phyloP scores from a whole-genome alignment of 2,113 vertebrate species.

The Ovibos moschatus region DNA sequence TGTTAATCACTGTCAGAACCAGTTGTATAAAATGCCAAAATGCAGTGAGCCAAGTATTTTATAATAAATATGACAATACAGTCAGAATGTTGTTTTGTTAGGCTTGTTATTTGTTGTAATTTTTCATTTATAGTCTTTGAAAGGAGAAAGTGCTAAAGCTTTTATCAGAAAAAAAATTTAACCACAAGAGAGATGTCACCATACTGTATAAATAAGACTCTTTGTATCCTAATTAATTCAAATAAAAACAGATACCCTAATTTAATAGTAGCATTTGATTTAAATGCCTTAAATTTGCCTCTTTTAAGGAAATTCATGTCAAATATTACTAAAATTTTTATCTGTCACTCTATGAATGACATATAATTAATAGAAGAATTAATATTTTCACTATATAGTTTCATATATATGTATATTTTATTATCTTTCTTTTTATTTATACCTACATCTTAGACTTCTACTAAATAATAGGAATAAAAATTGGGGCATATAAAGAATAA shows the following conservation, averaged over 20 bases:
- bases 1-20: slow-evolving; percentile 92
- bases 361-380: background rate
- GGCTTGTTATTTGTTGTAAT: slow-evolving; percentile 78
- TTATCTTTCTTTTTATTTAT: background rate
- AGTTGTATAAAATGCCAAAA: slow-evolving; percentile 89
- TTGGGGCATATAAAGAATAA: background rate
- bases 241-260: slow-evolving; percentile 7
- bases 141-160: slow-evolving; percentile 27
- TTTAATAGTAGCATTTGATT: background rate
- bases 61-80: slow-evolving; percentile 86
- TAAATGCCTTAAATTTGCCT: background rate
- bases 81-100: slow-evolving; percentile 82
- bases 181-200: slow-evolving; percentile 38
- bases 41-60: slow-evolving; percentile 82
- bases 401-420: background rate
- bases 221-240: slow-evolving; percentile 31
- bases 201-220: slow-evolving; percentile 36
- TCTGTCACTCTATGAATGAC: background rate
- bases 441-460: background rate
- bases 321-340: background rate
- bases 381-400: background rate
- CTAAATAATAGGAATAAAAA: background rate
- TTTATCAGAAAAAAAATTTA: slow-evolving; percentile 49
- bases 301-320: background rate
- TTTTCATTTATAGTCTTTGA: slow-evolving; percentile 74